A percentile compares a stretch with the other conserved stretches of the same genome.
Evolutionary conservation across 2,797 vertebrate species (phyloP).

Genomic region (Catostomus latipinnis): DNA sequence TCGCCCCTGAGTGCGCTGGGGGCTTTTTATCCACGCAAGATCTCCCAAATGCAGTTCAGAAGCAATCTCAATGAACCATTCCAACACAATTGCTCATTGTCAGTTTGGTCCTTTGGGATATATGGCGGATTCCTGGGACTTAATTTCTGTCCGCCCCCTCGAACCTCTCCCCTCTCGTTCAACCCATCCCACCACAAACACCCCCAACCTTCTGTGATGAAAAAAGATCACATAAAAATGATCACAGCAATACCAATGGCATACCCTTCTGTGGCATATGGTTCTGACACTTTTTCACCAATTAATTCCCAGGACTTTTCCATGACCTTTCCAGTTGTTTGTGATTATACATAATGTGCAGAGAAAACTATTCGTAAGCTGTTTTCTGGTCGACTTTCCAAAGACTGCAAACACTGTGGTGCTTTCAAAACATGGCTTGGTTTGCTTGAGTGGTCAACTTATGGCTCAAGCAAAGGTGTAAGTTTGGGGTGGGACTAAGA

Average conservation of each 20-base stretch:
- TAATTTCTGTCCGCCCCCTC: conserved; percentile 66
- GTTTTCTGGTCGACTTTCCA: too few species aligned
- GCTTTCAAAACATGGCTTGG: too few species aligned
- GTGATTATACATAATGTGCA: too few species aligned
- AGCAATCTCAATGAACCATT: conserved; percentile 74
- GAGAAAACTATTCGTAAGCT: too few species aligned
- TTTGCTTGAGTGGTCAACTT: too few species aligned
- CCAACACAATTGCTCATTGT: conserved; percentile 73
- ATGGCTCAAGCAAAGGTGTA: too few species aligned
- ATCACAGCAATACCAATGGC: conserved; percentile 9
- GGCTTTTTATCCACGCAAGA: conserved; percentile 76
- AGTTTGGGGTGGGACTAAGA: too few species aligned
- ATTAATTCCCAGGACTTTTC: too few species aligned
- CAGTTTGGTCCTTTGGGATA: conserved; percentile 65
- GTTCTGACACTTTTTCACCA: too few species aligned
- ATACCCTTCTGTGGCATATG: not conserved
- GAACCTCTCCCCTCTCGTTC: conserved; percentile 52
- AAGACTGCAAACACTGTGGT: too few species aligned
- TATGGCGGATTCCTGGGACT: conserved; percentile 61
- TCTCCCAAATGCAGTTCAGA: conserved; percentile 80
- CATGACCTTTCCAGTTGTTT: too few species aligned
- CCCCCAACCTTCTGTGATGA: conserved; percentile 28
- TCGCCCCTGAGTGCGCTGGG: conserved; percentile 66
- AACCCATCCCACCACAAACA: conserved; percentile 44
- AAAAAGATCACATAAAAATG: conserved; percentile 23